phyloP scores from a whole-genome alignment of 2,888 invertebrate genomes.

The Aleiodes testaceus region DNA sequence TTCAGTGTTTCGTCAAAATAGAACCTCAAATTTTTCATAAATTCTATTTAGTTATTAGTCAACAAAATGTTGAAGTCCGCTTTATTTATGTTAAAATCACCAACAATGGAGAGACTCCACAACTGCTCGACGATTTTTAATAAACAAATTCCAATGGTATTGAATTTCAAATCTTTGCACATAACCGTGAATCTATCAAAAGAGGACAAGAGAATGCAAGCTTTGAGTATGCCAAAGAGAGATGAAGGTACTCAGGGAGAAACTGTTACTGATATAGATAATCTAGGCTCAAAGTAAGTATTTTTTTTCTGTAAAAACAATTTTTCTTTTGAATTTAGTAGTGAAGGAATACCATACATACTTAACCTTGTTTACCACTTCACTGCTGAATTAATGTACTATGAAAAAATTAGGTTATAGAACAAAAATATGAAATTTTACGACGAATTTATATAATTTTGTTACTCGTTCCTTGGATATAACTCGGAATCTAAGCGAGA shows the following conservation, averaged over 20 bases:
- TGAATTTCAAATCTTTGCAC: conserved; percentile 45
- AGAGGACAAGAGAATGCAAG: conserved; percentile 65
- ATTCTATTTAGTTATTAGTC: background rate
- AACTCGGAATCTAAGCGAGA: no score
- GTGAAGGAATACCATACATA: no score
- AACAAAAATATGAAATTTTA: conserved; percentile 1
- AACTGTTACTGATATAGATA: conserved; percentile 81
- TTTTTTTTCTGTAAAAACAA: background rate
- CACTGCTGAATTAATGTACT: no score
- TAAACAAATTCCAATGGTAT: background rate
- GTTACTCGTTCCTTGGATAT: no score
- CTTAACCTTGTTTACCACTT: no score
- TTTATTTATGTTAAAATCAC: conserved; percentile 30
- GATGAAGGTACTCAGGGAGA: conserved; percentile 90
- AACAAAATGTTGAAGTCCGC: conserved; percentile 47
- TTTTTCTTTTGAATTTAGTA: background rate
- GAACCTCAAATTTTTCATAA: no score
- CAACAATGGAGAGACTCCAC: conserved; percentile 23
- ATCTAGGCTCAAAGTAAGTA: conserved; percentile 77
- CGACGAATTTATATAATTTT: no score
- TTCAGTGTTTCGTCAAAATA: no score
- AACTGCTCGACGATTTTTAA: background rate
- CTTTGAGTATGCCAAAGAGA: conserved; percentile 67
- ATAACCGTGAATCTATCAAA: conserved; percentile 55
- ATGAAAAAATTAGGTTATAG: background rate